phyloP scores from a whole-genome alignment of 2,888 invertebrate species.

The Neocrepidodera transversa region DNA sequence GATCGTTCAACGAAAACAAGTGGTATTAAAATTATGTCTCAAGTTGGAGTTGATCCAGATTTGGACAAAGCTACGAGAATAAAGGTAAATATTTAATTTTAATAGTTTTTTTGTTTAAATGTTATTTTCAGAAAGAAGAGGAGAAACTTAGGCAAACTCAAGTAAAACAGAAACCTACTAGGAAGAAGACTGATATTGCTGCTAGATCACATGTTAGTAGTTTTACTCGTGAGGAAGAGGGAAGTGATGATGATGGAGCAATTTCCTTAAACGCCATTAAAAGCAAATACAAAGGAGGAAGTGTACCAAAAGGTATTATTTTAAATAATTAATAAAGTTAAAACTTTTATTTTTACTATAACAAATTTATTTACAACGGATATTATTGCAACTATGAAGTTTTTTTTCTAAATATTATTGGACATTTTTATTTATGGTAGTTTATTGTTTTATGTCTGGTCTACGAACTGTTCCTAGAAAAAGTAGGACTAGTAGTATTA shows the following conservation, averaged over 20 bases:
- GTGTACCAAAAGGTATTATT: constrained; percentile 22
- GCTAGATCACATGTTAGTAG: constrained; percentile 57
- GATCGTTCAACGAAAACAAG: constrained; percentile 93
- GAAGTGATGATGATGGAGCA: constrained; percentile 92
- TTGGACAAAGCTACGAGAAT: constrained; percentile 89
- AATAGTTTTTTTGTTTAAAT: no score
- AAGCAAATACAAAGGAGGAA: constrained; percentile 85
- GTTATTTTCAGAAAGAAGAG: constrained; percentile 84
- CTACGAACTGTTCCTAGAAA: no score
- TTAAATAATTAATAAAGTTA: no score
- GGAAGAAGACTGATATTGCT: constrained; percentile 55
- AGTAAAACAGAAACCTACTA: constrained; percentile 67
- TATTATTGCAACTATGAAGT: no score
- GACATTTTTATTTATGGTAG: no score
- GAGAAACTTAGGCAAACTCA: constrained; percentile 89
- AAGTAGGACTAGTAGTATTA: no score
- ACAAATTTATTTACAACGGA: no score
- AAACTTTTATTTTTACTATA: no score
- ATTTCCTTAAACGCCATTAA: constrained; percentile 95
- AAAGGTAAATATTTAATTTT: constrained; percentile 77
- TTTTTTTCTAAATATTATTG: no score
- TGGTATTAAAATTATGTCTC: constrained; percentile 94
- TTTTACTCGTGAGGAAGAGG: constrained; percentile 74
- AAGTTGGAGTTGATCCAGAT: constrained; percentile 94
- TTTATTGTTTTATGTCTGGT: no score